Percentiles rank a stretch among this genome's conserved stretches.
These are phyloP conservation scores for Pissodes strobi DNA, from an alignment of 1,140 invertebrate species.

Conservation along the genomic window DNA sequence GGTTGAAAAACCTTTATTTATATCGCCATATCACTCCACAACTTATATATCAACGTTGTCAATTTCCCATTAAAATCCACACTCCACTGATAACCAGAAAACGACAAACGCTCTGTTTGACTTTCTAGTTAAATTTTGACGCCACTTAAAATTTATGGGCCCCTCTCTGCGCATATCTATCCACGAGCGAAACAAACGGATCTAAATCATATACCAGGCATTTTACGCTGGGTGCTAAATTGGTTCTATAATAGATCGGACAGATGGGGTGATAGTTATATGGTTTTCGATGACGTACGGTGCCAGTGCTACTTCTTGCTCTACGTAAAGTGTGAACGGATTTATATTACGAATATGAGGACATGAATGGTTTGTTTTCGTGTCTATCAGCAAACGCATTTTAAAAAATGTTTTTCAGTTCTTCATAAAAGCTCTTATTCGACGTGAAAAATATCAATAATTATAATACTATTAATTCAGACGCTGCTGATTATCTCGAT, in stretches of 20 bases:
- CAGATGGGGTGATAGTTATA: constrained; percentile 25
- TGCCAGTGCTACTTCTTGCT: constrained; percentile 10
- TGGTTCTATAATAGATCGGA: constrained; percentile 11
- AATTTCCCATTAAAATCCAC: too few relatives aligned
- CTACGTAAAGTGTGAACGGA: not conserved
- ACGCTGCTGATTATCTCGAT: too few relatives aligned
- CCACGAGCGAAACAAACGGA: not conserved
- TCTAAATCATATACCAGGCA: not conserved
- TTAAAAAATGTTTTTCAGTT: too few relatives aligned
- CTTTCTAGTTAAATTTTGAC: constrained; percentile 12
- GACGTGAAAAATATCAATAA: too few relatives aligned
- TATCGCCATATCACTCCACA: too few relatives aligned
- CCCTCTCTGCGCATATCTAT: not conserved
- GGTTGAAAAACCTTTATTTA: too few relatives aligned
- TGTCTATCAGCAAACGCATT: not conserved
- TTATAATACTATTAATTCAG: too few relatives aligned
- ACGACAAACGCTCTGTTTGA: not conserved
- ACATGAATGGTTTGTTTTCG: constrained; percentile 12
- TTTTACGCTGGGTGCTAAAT: constrained; percentile 10
- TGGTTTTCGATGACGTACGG: constrained; percentile 15
- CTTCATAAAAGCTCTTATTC: too few relatives aligned
- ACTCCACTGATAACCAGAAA: not conserved
- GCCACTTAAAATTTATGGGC: not conserved
- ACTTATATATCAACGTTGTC: too few relatives aligned
- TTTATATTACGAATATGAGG: constrained; percentile 4